Percentiles rank a stretch among this genome's conserved stretches.
Conservation (phyloP, 1,140 invertebrate genomes). For the Bathynomus jamesi region DNA sequence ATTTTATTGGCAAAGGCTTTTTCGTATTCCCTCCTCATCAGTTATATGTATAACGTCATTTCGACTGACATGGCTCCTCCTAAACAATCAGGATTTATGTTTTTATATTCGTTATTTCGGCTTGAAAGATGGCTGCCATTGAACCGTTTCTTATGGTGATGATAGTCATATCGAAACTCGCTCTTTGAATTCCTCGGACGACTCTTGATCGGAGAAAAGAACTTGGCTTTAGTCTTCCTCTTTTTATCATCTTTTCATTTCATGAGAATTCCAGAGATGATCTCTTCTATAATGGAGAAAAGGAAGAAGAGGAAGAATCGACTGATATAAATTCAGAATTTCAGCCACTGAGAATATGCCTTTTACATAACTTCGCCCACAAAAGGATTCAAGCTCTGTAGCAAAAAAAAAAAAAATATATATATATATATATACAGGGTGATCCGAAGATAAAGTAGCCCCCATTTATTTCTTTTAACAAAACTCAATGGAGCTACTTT, state of each 20-base stretch:
- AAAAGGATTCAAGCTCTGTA: no score
- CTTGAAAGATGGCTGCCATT: neutral
- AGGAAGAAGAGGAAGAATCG: neutral
- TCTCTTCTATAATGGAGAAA: neutral
- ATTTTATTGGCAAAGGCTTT: neutral
- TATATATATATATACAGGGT: no score
- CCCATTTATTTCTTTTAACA: no score
- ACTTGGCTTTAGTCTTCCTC: neutral
- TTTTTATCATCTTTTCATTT: neutral
- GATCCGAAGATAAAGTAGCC: no score
- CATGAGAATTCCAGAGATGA: neutral
- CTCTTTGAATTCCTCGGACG: neutral
- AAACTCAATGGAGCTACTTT: no score
- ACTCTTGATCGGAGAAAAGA: neutral
- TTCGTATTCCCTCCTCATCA: neutral
- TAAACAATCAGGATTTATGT: conserved; percentile 1
- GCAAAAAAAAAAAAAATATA: no score
- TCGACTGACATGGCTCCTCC: neutral
- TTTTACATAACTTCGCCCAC: no score
- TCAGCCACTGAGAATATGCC: neutral
- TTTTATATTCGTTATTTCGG: neutral
- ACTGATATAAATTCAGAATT: conserved; percentile 1
- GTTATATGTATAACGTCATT: neutral
- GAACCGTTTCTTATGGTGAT: neutral
- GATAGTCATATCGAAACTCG: neutral